These are phyloP conservation scores for Heliconius himera DNA, from an alignment of 1,140 invertebrate species.

Conservation along the genomic window DNA sequence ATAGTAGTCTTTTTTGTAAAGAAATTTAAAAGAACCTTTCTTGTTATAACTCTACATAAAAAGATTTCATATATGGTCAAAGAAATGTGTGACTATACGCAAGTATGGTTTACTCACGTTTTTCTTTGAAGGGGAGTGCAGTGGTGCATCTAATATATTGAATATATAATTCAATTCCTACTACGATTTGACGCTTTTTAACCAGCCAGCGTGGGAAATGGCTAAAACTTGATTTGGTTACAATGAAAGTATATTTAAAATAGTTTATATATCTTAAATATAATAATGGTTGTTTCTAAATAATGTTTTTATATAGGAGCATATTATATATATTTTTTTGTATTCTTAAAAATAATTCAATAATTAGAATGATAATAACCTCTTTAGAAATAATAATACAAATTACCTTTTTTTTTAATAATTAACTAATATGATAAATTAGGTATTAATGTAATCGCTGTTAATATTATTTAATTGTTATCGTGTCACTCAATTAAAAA, in stretches of 20 bases:
- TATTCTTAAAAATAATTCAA: too few relatives aligned
- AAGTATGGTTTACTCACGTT: slow-evolving; percentile 65
- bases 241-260: neutral
- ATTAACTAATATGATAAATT: too few relatives aligned
- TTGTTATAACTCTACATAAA: neutral
- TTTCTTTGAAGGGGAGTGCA: slow-evolving; percentile 64
- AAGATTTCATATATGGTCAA: slow-evolving; percentile 15
- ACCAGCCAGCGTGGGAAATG: slow-evolving; percentile 65
- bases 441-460: too few relatives aligned
- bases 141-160: slow-evolving; percentile 69
- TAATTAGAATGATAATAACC: too few relatives aligned
- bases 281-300: neutral
- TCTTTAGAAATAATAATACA: too few relatives aligned
- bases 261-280: neutral
- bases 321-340: too few relatives aligned
- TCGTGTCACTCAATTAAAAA: slow-evolving; percentile 11
- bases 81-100: slow-evolving; percentile 20
- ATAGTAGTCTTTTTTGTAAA: neutral
- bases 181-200: slow-evolving; percentile 64
- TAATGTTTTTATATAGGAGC: neutral
- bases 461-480: slow-evolving; percentile 9
- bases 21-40: neutral
- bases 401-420: too few relatives aligned
- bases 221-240: slow-evolving; percentile 45
- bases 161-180: slow-evolving; percentile 63